Evolutionary conservation across 1,140 invertebrate species (phyloP).

Genomic region (Cepaea nemoralis): DNA sequence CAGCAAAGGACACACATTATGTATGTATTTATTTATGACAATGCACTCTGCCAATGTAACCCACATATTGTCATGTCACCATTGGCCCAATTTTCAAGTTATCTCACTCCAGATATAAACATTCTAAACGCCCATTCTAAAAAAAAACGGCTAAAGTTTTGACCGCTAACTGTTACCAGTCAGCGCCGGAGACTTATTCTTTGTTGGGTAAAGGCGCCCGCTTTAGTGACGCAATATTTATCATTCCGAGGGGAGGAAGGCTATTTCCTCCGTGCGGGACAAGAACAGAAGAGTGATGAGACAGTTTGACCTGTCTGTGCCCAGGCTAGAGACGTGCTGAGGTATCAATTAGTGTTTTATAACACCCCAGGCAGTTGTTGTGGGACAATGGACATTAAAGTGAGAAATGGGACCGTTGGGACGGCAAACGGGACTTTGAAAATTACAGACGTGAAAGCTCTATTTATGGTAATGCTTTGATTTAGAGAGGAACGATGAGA

Average conservation of each 20-base stretch:
- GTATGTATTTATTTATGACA: too few relatives aligned
- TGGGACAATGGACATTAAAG: constrained; percentile 2
- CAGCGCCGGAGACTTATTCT: not conserved
- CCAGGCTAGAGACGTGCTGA: not conserved
- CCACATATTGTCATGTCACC: too few relatives aligned
- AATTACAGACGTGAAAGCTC: constrained; percentile 11
- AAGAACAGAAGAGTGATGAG: not conserved
- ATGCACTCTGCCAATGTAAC: too few relatives aligned
- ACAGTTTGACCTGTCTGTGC: not conserved
- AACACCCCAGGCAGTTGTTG: not conserved
- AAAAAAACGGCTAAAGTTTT: not conserved
- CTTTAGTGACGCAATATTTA: not conserved
- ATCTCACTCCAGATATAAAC: too few relatives aligned
- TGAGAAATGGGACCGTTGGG: not conserved
- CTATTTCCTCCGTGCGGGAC: not conserved
- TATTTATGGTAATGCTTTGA: not conserved
- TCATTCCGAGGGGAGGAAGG: not conserved
- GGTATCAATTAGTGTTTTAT: constrained; percentile 16
- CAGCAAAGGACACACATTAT: too few relatives aligned
- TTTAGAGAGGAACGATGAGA: not conserved
- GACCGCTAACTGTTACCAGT: not conserved
- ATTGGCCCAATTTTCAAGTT: too few relatives aligned
- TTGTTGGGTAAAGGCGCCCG: not conserved
- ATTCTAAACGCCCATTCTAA: not conserved
- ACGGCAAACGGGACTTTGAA: not conserved